These are phyloP conservation scores for Sylvia atricapilla DNA, from an alignment of 2,113 vertebrate genomes.

Conservation along the genomic window DNA sequence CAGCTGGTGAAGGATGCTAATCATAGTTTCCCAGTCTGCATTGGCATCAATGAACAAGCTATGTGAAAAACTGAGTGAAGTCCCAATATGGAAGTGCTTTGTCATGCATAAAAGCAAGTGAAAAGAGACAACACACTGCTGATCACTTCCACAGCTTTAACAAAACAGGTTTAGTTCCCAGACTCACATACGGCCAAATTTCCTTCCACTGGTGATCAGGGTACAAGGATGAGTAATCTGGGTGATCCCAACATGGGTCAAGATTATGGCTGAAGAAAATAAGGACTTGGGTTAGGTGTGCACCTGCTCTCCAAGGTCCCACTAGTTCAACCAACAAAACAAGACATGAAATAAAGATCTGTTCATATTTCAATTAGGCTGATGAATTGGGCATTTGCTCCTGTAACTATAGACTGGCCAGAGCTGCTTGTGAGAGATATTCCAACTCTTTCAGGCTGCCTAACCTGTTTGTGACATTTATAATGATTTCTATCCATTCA, in stretches of 20 bases:
- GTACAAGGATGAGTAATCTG: background rate
- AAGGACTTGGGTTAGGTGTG: background rate
- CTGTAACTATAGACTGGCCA: background rate
- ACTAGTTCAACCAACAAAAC: background rate
- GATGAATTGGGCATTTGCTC: background rate
- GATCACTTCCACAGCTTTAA: background rate
- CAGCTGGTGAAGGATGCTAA: background rate
- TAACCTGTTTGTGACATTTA: background rate
- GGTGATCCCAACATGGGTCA: rapidly evolving
- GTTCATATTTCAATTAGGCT: background rate
- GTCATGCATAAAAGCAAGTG: background rate
- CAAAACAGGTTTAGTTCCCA: background rate
- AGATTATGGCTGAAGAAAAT: background rate
- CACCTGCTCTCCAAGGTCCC: background rate
- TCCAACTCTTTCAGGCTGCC: background rate
- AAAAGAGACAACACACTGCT: background rate
- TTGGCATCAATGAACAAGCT: background rate
- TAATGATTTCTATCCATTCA: background rate
- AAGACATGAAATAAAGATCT: background rate
- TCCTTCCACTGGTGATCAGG: background rate
- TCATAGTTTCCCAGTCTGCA: background rate
- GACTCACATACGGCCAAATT: background rate
- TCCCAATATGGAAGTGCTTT: background rate
- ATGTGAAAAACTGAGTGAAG: background rate
- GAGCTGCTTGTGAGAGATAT: background rate